A percentile compares a stretch with the other conserved stretches of the same genome.
These are phyloP conservation scores for Calidris pygmaea DNA, from an alignment of 2,113 vertebrate genomes.

Conservation along the genomic window DNA sequence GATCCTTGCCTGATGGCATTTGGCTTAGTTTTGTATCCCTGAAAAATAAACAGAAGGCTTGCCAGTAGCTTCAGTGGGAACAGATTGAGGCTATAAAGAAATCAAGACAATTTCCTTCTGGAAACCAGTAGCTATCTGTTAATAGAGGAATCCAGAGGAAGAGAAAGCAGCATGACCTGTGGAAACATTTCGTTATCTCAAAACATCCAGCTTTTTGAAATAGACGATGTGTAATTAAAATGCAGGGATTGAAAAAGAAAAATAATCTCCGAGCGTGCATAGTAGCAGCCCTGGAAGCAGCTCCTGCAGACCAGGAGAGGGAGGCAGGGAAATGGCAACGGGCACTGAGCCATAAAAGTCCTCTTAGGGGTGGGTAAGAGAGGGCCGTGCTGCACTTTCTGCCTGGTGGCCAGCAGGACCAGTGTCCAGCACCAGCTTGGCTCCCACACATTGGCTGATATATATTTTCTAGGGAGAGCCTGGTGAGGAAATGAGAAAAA, in stretches of 20 bases:
- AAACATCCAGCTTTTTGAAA: slow-evolving; percentile 7
- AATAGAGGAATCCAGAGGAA: slow-evolving; percentile 16
- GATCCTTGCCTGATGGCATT: slow-evolving; percentile 43
- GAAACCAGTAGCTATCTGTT: slow-evolving; percentile 16
- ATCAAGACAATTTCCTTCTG: slow-evolving; percentile 36
- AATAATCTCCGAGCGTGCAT: not conserved
- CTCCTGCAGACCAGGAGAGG: not conserved
- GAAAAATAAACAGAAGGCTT: slow-evolving; percentile 43
- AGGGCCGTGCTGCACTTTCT: not conserved
- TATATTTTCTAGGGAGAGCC: not conserved
- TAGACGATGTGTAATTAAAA: not conserved
- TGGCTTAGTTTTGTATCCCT: slow-evolving; percentile 9
- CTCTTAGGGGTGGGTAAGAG: not conserved
- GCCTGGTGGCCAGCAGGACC: not conserved
- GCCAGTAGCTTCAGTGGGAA: slow-evolving; percentile 22
- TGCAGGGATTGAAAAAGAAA: not conserved
- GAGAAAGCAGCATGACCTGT: not conserved
- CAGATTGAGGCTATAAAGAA: slow-evolving; percentile 37
- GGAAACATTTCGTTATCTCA: slow-evolving; percentile 20
- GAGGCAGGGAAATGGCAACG: not conserved
- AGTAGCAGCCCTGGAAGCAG: not conserved
- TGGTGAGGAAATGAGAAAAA: not conserved
- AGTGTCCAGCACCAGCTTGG: not conserved
- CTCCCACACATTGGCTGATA: not conserved
- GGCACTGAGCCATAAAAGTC: not conserved